These are phyloP conservation scores for Kryptolebias marmoratus DNA, from an alignment of 2,113 vertebrate species.

Conservation along the genomic window DNA sequence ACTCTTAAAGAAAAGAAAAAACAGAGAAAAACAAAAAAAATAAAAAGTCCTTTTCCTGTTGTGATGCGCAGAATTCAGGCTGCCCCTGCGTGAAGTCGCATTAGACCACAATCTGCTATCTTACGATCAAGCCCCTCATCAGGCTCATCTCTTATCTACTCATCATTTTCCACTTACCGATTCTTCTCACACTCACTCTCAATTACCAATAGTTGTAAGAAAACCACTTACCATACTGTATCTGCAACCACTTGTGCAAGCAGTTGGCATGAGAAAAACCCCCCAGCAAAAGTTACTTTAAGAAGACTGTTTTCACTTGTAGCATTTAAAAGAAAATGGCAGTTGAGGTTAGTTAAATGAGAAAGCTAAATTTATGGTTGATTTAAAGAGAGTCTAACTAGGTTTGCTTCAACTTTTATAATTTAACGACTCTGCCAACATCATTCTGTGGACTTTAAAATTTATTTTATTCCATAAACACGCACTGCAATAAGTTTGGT, in stretches of 20 bases:
- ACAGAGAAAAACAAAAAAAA: no score
- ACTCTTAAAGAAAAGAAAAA: constrained; percentile 2
- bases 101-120: constrained; percentile 58
- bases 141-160: constrained; percentile 58
- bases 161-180: constrained; percentile 69
- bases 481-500: not conserved
- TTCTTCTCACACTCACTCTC: constrained; percentile 25
- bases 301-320: not conserved
- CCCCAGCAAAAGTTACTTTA: not conserved
- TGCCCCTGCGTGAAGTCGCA: constrained; percentile 24
- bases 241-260: constrained; percentile 11
- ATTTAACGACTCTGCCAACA: not conserved
- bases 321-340: no score
- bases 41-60: constrained; percentile 2
- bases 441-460: not conserved
- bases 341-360: no score
- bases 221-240: constrained; percentile 20
- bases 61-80: constrained; percentile 1
- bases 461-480: no score
- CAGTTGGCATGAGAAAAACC: constrained; percentile 13
- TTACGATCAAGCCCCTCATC: constrained; percentile 46
- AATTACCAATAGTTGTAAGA: constrained; percentile 37
- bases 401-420: not conserved
- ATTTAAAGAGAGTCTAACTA: not conserved
- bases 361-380: not conserved